Conservation (phyloP, 2,888 invertebrate genomes). For the Sphaerophoria rueppellii region DNA sequence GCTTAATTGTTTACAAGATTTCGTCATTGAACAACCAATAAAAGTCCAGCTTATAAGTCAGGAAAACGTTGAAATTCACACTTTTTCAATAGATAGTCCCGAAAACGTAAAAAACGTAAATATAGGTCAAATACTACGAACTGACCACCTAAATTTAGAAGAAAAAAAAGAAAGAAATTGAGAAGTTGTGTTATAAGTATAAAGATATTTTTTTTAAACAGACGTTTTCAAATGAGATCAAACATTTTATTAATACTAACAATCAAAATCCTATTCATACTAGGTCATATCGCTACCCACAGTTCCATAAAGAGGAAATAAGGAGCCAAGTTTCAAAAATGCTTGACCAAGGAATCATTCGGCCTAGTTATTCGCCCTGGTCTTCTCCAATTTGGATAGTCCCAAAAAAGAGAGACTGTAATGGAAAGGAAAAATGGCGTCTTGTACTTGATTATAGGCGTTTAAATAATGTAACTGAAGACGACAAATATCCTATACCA, state of each 20-base stretch:
- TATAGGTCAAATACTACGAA: not conserved
- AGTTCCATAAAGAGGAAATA: conserved; percentile 76
- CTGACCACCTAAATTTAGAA: not conserved
- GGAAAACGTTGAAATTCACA: conserved; percentile 1
- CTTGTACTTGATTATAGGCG: conserved; percentile 50
- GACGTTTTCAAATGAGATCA: conserved; percentile 64
- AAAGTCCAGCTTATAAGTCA: not conserved
- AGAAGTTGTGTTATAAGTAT: not conserved
- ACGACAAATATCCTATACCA: conserved; percentile 37
- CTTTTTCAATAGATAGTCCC: not conserved
- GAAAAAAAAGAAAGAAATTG: not conserved
- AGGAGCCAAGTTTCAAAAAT: conserved; percentile 74
- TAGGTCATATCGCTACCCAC: conserved; percentile 73
- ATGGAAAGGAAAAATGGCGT: conserved; percentile 54
- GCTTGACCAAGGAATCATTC: conserved; percentile 48
- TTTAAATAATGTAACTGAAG: conserved; percentile 23
- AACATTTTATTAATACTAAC: conserved; percentile 76
- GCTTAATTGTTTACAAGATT: not conserved
- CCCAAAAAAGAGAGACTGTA: conserved; percentile 43
- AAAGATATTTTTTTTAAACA: conserved; percentile 6
- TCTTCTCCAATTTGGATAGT: conserved; percentile 48
- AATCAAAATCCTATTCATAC: conserved; percentile 75
- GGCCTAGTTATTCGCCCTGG: conserved; percentile 52
- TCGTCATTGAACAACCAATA: conserved; percentile 7
- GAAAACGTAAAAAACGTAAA: not conserved